Conservation (phyloP, 2,888 invertebrate genomes). For the Dynastes maya region DNA sequence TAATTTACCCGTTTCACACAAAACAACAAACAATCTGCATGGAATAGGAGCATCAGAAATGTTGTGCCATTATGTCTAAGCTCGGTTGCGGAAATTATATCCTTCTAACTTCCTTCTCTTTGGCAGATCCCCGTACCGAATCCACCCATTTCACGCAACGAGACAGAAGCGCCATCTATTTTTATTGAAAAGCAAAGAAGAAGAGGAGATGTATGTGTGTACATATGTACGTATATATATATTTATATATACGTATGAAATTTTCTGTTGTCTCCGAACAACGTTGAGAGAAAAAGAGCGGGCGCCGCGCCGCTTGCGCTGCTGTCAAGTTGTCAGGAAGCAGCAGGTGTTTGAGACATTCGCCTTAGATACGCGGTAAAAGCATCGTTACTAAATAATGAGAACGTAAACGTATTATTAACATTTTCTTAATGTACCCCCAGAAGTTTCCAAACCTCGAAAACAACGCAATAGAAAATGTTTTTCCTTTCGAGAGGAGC, state of each 20-base stretch:
- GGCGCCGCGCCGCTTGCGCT: conserved; percentile 7
- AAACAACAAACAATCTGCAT: conserved; percentile 13
- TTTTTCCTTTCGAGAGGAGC: conserved; percentile 10
- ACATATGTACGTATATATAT: neutral
- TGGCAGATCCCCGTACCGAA: neutral
- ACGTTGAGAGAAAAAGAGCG: conserved; percentile 16
- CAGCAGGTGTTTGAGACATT: conserved; percentile 62
- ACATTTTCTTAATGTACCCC: conserved; percentile 64
- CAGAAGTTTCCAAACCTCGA: conserved; percentile 39
- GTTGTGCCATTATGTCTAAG: neutral
- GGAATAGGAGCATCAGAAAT: neutral
- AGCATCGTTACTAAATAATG: conserved; percentile 69
- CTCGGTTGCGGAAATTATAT: conserved; percentile 5
- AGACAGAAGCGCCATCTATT: conserved; percentile 28
- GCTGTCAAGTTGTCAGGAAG: conserved; percentile 55
- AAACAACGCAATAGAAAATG: conserved; percentile 34
- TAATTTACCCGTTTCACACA: neutral
- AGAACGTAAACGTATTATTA: conserved; percentile 65
- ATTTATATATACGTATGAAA: conserved; percentile 13
- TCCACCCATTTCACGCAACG: conserved; percentile 27
- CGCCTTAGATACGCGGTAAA: conserved; percentile 64
- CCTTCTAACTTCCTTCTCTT: neutral
- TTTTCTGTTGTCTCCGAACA: conserved; percentile 28
- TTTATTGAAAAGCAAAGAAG: conserved; percentile 38
- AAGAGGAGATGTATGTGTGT: conserved; percentile 17